Percentiles rank a stretch among this genome's conserved stretches.
These are phyloP conservation scores for Diuraphis noxia DNA, from an alignment of 1,140 invertebrate species.

Conservation along the genomic window DNA sequence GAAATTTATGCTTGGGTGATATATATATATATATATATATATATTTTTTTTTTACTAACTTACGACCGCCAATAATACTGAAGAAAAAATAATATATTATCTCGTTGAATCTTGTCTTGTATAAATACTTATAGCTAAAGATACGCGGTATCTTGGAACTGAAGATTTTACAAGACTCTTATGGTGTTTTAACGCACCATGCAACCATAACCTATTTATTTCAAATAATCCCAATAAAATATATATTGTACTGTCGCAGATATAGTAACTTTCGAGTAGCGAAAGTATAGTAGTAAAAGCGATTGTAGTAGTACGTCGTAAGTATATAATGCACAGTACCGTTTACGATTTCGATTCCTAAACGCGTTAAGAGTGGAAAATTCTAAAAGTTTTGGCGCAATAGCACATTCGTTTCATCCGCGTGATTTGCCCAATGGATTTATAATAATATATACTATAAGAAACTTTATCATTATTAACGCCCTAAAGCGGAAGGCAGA, in stretches of 20 bases:
- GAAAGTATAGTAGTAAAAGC: neutral
- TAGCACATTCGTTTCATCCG: neutral
- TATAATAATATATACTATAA: neutral
- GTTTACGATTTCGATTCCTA: conserved; percentile 14
- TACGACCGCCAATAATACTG: neutral
- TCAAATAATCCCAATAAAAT: conserved; percentile 17
- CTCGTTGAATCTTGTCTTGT: neutral
- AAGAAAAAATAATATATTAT: neutral
- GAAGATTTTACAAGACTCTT: neutral
- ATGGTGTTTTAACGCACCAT: neutral
- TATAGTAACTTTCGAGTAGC: neutral
- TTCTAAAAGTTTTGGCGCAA: conserved; percentile 12
- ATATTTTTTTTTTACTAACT: too few relatives aligned
- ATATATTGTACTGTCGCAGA: neutral
- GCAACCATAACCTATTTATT: conserved; percentile 27
- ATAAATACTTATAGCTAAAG: neutral
- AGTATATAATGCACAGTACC: neutral
- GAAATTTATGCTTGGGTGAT: neutral
- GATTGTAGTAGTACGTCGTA: neutral
- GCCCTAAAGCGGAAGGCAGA: neutral
- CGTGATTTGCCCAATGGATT: neutral
- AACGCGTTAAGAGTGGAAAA: neutral
- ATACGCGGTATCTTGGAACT: neutral
- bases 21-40: too few relatives aligned
- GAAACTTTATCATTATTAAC: neutral